A percentile compares a stretch with the other conserved stretches of the same genome.
Evolutionary conservation across 2,797 vertebrate species (phyloP).

Genomic region (Phataginus tetradactyla): DNA sequence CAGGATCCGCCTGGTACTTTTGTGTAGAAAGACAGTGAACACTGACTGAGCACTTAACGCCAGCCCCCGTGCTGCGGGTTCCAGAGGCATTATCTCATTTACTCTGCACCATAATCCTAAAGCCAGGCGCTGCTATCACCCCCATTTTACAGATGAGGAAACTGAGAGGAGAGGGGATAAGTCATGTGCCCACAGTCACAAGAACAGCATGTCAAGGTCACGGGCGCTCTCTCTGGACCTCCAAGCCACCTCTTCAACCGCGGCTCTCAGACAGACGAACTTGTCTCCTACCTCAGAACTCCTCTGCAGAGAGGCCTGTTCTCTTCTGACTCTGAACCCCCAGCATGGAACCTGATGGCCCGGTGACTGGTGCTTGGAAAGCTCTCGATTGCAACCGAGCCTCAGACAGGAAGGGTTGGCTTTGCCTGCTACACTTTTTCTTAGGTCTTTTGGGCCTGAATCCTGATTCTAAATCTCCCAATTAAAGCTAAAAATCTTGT

Average conservation of each 20-base stretch:
- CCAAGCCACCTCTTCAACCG: background rate
- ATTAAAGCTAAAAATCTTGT: background rate
- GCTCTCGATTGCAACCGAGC: background rate
- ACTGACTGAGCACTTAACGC: background rate
- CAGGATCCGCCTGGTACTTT: background rate
- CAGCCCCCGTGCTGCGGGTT: background rate
- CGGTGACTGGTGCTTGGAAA: background rate
- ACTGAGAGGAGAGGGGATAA: background rate
- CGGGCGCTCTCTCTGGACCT: background rate
- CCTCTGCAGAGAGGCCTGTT: background rate
- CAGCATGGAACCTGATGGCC: background rate
- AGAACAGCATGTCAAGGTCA: background rate
- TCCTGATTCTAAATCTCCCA: background rate
- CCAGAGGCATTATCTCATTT: background rate
- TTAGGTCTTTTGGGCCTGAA: background rate
- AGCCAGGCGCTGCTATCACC: background rate
- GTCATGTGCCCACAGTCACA: background rate
- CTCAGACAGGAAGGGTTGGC: background rate
- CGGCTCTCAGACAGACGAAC: fast-evolving
- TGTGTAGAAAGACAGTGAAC: background rate
- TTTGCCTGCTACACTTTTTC: background rate
- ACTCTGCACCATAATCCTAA: background rate
- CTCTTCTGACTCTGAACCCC: background rate
- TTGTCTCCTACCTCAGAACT: background rate
- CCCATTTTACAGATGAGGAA: background rate